Evolutionary conservation across 1,140 invertebrate species (phyloP).

Genomic region (Octopus sinensis): DNA sequence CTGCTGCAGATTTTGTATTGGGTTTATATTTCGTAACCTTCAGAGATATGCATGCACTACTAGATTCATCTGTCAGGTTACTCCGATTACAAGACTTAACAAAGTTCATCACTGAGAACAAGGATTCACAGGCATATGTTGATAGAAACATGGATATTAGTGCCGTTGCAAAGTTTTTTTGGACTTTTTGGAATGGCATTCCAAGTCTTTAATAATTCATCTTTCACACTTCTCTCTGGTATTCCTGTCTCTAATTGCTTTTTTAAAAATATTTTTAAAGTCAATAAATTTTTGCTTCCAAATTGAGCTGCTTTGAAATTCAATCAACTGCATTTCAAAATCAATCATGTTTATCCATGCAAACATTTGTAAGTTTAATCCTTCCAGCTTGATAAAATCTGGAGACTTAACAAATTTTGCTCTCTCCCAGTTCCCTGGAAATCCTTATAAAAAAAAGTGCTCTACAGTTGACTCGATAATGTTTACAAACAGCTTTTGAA

Average conservation of each 20-base stretch:
- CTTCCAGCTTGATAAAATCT: not conserved
- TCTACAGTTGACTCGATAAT: not conserved
- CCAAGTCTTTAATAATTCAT: not conserved
- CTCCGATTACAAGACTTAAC: not conserved
- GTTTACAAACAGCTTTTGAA: not conserved
- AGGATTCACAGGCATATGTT: not conserved
- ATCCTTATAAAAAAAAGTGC: not conserved
- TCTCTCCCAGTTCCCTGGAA: not conserved
- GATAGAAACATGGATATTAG: not conserved
- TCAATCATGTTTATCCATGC: not conserved
- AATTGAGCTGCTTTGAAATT: not conserved
- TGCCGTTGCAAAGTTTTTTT: not conserved
- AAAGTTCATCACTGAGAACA: not conserved
- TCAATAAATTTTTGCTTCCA: not conserved
- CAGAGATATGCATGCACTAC: not conserved
- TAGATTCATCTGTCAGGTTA: not conserved
- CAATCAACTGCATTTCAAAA: conserved; percentile 5
- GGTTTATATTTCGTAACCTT: not conserved
- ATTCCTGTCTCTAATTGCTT: not conserved
- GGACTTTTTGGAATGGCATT: not conserved
- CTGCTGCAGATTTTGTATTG: not conserved
- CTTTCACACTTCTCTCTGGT: not conserved
- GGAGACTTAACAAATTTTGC: not conserved
- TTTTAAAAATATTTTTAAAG: not conserved
- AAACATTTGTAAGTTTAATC: not conserved